These are phyloP conservation scores for Pseudococcus viburni DNA, from an alignment of 2,888 invertebrate species.

Conservation along the genomic window DNA sequence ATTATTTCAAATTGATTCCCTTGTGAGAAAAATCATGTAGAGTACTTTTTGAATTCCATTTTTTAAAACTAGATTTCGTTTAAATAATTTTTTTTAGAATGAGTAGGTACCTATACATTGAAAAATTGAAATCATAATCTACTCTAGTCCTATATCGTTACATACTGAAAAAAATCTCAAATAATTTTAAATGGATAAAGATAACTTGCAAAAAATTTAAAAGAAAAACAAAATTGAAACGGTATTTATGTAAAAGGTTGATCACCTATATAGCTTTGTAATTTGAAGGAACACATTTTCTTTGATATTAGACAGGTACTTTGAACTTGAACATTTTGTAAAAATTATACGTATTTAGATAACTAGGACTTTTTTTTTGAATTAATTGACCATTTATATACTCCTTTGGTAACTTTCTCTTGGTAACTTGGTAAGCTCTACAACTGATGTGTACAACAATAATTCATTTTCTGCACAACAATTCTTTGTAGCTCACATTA, in stretches of 20 bases:
- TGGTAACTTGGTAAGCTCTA: conserved; percentile 13
- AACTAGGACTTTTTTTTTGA: neutral
- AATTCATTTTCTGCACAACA: neutral
- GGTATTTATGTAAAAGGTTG: neutral
- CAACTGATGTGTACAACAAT: neutral
- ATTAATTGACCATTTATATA: neutral
- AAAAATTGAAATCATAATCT: no score
- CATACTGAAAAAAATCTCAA: neutral
- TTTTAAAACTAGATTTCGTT: no score
- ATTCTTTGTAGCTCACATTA: neutral
- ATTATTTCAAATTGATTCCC: no score
- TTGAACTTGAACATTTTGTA: neutral
- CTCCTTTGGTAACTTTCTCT: neutral
- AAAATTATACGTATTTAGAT: neutral
- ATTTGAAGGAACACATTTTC: neutral
- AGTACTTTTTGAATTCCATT: no score
- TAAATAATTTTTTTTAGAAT: no score
- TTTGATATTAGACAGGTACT: neutral
- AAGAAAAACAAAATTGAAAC: neutral
- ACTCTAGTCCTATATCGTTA: neutral
- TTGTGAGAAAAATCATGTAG: no score
- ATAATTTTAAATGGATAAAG: neutral
- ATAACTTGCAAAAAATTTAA: neutral
- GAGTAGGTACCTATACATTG: no score
- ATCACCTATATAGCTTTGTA: no score